Percentiles rank a stretch among this genome's conserved stretches.
Conservation (phyloP, 2,888 invertebrate genomes). For the Ormia ochracea region DNA sequence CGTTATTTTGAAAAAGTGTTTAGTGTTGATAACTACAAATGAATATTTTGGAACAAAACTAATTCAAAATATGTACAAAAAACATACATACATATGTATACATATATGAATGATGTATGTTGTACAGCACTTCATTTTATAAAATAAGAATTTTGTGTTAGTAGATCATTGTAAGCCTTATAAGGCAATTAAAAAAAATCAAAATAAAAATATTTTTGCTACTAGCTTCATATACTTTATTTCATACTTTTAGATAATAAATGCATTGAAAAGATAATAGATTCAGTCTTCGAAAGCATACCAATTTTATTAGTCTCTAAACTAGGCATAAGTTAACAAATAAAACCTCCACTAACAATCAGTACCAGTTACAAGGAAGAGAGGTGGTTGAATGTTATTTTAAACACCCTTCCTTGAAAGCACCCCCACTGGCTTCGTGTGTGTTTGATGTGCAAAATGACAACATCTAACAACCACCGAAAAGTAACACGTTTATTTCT, state of each 20-base stretch:
- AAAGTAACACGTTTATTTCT: background rate
- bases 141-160: no score
- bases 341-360: constrained; percentile 27
- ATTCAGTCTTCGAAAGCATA: constrained; percentile 16
- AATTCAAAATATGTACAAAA: no score
- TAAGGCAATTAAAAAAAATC: background rate
- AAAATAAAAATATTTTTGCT: no score
- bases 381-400: constrained; percentile 17
- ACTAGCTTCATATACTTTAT: no score
- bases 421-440: constrained; percentile 39
- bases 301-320: constrained; percentile 6
- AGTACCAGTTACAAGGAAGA: constrained; percentile 10
- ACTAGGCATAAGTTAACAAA: constrained; percentile 21
- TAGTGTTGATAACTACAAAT: no score
- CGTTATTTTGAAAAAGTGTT: no score
- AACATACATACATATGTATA: no score
- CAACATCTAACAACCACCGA: constrained; percentile 19
- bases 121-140: no score
- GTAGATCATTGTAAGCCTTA: no score
- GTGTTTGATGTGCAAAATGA: background rate
- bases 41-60: no score
- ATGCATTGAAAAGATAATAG: background rate
- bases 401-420: constrained; percentile 28
- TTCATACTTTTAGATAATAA: background rate
- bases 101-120: no score